phyloP scores from a whole-genome alignment of 2,888 invertebrate genomes.

The Aspidapion aeneum region DNA sequence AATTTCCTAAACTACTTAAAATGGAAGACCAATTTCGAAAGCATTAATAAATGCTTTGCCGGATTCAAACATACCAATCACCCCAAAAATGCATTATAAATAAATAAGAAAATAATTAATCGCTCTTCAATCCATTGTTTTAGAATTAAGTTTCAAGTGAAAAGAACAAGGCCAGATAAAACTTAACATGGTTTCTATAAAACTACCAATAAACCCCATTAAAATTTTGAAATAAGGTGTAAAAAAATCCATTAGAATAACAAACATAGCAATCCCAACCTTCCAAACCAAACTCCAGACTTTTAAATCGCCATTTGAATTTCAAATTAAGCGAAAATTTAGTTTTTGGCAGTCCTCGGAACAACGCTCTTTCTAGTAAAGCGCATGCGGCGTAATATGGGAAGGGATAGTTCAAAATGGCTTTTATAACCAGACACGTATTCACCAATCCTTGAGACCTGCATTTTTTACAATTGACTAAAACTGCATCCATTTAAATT shows the following conservation, averaged over 20 bases:
- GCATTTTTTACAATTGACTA: conserved; percentile 99
- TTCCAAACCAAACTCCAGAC: conserved; percentile 95
- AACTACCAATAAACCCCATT: conserved; percentile 99
- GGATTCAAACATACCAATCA: conserved; percentile 92
- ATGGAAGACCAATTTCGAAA: conserved; percentile 85
- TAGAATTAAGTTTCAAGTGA: conserved; percentile 91
- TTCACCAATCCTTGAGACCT: conserved; percentile 93
- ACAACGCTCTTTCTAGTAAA: conserved; percentile 87
- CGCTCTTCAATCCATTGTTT: conserved; percentile 71
- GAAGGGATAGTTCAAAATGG: no score
- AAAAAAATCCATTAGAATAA: conserved; percentile 91
- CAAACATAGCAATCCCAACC: conserved; percentile 83
- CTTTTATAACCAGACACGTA: conserved; percentile 90
- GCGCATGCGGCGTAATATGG: no score
- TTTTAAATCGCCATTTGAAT: conserved; percentile 86
- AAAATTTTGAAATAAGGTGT: conserved; percentile 98
- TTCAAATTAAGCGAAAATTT: conserved; percentile 88
- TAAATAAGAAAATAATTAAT: conserved; percentile 91
- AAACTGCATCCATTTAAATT: conserved; percentile 96
- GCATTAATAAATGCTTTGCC: conserved; percentile 88
- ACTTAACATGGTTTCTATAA: conserved; percentile 98
- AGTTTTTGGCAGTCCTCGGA: conserved; percentile 79
- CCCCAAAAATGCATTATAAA: conserved; percentile 86
- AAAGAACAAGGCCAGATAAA: conserved; percentile 99
- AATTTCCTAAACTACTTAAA: no score